Conservation (phyloP, 2,888 invertebrate species). For the Microctonus hyperodae region DNA sequence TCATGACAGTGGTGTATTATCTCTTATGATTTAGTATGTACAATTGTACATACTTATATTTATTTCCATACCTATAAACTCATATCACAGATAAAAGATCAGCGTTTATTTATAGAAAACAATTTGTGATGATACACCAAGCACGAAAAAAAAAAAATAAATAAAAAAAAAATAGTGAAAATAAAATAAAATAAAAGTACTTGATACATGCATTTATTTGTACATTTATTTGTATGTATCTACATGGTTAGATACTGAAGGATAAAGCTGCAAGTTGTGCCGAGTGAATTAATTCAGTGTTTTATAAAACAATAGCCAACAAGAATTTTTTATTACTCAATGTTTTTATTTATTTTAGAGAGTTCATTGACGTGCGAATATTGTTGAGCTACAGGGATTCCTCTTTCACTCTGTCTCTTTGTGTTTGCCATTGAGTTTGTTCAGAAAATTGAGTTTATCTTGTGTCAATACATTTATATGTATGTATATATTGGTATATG, state of each 20-base stretch:
- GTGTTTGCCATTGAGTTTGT: slow-evolving; percentile 22
- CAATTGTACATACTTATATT: slow-evolving; percentile 28
- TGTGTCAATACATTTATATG: slow-evolving; percentile 23
- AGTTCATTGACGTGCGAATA: neutral
- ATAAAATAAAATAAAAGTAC: too few relatives aligned
- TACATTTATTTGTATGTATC: too few relatives aligned
- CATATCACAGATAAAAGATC: slow-evolving; percentile 25
- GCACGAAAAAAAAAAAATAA: too few relatives aligned
- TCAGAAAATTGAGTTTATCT: slow-evolving; percentile 10
- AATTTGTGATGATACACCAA: neutral
- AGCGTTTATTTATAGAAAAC: neutral
- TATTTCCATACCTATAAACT: neutral
- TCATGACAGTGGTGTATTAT: slow-evolving; percentile 44
- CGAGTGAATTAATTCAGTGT: neutral
- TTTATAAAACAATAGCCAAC: neutral
- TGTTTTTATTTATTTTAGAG: neutral
- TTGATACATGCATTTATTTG: too few relatives aligned
- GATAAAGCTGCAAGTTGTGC: neutral
- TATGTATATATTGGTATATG: neutral
- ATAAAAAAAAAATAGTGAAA: too few relatives aligned
- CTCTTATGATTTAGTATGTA: slow-evolving; percentile 42
- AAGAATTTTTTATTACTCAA: too few relatives aligned
- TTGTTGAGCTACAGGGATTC: neutral
- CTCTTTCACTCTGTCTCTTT: neutral
- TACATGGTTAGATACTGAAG: neutral